Conservation (phyloP, 2,888 invertebrate species). For the Bembecia ichneumoniformis region DNA sequence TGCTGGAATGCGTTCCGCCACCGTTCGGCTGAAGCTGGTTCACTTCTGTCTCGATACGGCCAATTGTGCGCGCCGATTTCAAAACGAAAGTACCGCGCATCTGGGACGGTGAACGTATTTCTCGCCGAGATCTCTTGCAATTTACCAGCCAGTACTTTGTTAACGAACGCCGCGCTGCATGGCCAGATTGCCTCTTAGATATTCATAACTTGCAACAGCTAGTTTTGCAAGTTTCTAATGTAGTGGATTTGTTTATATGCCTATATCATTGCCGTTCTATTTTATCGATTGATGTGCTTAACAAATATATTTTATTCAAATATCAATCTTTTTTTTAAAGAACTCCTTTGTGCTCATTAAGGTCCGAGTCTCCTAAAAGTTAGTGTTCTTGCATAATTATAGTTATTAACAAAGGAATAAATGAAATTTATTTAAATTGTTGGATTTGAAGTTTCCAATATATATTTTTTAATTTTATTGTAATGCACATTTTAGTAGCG, state of each 20-base stretch:
- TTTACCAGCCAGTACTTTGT: slow-evolving; percentile 55
- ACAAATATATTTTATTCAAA: neutral
- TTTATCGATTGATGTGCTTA: neutral
- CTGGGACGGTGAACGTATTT: slow-evolving; percentile 72
- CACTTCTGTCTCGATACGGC: slow-evolving; percentile 63
- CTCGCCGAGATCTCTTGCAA: slow-evolving; percentile 66
- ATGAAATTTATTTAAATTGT: too few relatives aligned
- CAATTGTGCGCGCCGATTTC: slow-evolving; percentile 71
- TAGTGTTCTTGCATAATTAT: too few relatives aligned
- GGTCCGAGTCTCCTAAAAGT: too few relatives aligned
- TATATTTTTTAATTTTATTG: too few relatives aligned
- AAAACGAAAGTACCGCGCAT: slow-evolving; percentile 72
- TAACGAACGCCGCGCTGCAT: slow-evolving; percentile 52
- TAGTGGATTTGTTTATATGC: slow-evolving; percentile 28
- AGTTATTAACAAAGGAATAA: too few relatives aligned
- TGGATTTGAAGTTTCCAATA: too few relatives aligned
- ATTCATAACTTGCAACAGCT: slow-evolving; percentile 57
- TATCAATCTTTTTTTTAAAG: too few relatives aligned
- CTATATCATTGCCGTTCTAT: neutral
- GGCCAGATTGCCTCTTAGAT: slow-evolving; percentile 48
- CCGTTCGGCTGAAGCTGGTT: slow-evolving; percentile 33
- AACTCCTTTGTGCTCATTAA: too few relatives aligned
- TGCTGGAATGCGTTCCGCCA: slow-evolving; percentile 46
- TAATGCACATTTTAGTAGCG: too few relatives aligned
- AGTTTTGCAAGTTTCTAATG: slow-evolving; percentile 46